Percentiles rank a stretch among this genome's conserved stretches.
Conservation (phyloP, 2,113 vertebrate species). For the Hippocampus guttulatus region DNA sequence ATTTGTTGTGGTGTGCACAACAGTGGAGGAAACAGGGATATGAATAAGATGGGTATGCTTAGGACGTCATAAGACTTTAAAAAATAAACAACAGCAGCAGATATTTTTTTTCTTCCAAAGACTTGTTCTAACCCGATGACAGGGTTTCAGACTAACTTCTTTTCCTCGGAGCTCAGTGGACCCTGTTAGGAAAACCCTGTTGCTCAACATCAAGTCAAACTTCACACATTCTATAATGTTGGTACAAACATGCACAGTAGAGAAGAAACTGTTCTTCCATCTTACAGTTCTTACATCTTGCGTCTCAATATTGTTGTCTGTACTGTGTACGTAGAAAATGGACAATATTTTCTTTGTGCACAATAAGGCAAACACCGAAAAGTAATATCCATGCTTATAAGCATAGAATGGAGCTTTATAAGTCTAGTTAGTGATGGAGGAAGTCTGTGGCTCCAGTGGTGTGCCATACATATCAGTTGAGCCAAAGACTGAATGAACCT, state of each 20-base stretch:
- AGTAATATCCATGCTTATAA: not conserved
- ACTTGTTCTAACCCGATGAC: too few species aligned
- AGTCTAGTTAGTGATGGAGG: not conserved
- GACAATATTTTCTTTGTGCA: not conserved
- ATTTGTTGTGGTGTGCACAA: slow-evolving; percentile 31
- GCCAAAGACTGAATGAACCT: slow-evolving; percentile 28
- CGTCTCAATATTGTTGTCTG: not conserved
- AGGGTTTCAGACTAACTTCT: too few species aligned
- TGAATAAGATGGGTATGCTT: slow-evolving; percentile 10
- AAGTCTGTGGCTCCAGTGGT: slow-evolving; percentile 15
- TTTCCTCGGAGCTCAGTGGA: not conserved
- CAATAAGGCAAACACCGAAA: slow-evolving; percentile 8
- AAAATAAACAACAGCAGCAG: not conserved
- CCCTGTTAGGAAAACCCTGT: not conserved
- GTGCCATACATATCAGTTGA: slow-evolving; percentile 28
- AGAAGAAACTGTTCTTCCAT: too few species aligned
- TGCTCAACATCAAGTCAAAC: not conserved
- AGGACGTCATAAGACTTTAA: slow-evolving; percentile 1
- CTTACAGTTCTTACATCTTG: too few species aligned
- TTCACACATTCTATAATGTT: too few species aligned
- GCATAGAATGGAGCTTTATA: not conserved
- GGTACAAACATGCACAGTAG: too few species aligned
- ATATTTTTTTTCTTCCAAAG: not conserved
- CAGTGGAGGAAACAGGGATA: slow-evolving; percentile 18
- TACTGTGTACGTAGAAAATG: not conserved